These are phyloP conservation scores for Caenorhabditis sp. DNA, from an alignment of 2,888 invertebrate genomes.

Conservation along the genomic window DNA sequence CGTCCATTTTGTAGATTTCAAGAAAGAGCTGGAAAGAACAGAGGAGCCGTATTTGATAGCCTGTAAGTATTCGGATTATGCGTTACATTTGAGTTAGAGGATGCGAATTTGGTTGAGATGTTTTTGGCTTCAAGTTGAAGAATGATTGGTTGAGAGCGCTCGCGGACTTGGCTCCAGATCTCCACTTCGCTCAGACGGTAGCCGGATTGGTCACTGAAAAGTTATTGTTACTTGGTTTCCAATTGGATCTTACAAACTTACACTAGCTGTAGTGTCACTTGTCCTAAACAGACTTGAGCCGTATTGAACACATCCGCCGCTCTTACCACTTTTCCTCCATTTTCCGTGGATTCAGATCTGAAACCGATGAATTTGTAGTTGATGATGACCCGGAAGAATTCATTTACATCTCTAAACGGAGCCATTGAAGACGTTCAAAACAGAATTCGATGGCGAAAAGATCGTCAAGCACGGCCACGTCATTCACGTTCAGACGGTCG, in stretches of 20 bases:
- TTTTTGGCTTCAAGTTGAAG: constrained; percentile 69
- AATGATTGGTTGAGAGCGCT: constrained; percentile 67
- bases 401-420: constrained; percentile 37
- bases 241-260: too few relatives aligned
- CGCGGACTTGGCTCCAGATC: constrained; percentile 67
- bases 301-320: constrained; percentile 39
- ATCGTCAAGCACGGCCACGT: constrained; percentile 30
- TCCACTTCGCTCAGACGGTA: constrained; percentile 44
- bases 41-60: neutral
- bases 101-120: constrained; percentile 60
- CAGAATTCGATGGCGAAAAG: constrained; percentile 44
- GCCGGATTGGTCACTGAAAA: constrained; percentile 35
- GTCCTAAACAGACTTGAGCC: constrained; percentile 30
- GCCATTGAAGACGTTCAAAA: constrained; percentile 51
- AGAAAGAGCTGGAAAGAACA: constrained; percentile 33
- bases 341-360: constrained; percentile 37
- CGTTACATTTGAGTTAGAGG: constrained; percentile 45
- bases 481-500: constrained; percentile 22
- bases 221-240: too few relatives aligned
- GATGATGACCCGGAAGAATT: neutral
- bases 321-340: constrained; percentile 8
- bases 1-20: constrained; percentile 38
- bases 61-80: neutral
- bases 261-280: constrained; percentile 21
- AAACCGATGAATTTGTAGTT: neutral